Conservation (phyloP, 2,113 vertebrate genomes). For the Desmodus rotundus region DNA sequence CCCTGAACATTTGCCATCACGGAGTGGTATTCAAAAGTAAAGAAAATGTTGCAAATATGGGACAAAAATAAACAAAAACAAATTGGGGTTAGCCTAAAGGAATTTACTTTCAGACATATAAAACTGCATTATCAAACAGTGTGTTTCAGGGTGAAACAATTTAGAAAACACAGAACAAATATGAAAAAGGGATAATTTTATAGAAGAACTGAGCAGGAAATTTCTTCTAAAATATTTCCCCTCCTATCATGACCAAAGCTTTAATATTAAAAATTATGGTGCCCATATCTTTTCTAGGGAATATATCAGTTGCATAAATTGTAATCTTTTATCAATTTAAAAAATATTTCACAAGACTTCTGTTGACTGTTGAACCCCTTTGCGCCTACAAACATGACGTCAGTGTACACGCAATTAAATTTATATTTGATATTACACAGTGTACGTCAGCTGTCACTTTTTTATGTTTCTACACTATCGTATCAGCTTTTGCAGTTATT, state of each 20-base stretch:
- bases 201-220: not conserved
- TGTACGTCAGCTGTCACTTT: constrained; percentile 57
- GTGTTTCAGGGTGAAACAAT: not conserved
- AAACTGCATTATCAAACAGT: not conserved
- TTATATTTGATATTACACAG: constrained; percentile 70
- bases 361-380: not conserved
- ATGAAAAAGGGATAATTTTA: not conserved
- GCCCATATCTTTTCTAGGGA: not conserved
- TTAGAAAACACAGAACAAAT: not conserved
- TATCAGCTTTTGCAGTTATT: constrained; percentile 67
- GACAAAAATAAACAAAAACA: not conserved
- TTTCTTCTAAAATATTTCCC: not conserved
- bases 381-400: not conserved
- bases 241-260: not conserved
- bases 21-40: not conserved
- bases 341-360: not conserved
- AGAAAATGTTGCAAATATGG: not conserved
- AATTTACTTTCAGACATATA: not conserved
- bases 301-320: not conserved
- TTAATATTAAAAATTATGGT: constrained; percentile 8
- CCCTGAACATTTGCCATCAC: not conserved
- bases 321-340: not conserved
- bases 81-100: not conserved
- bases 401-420: not conserved
- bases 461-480: constrained; percentile 72